Percentiles rank a stretch among this genome's conserved stretches.
Conservation (phyloP, 2,888 invertebrate species). For the Azorinus chamasolen region DNA sequence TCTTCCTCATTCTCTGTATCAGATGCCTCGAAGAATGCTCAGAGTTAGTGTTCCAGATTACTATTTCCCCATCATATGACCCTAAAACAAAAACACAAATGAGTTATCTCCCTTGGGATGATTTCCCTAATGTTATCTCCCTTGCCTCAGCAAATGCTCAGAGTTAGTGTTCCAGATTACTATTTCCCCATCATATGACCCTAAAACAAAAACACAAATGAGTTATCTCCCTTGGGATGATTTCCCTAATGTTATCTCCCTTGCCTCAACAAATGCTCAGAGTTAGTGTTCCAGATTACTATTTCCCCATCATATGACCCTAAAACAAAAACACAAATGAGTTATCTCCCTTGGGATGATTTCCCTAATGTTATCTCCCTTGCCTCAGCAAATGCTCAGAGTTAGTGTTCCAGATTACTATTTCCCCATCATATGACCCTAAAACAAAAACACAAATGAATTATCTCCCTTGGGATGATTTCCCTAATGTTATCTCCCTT, state of each 20-base stretch:
- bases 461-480: slow-evolving; percentile 31
- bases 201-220: slow-evolving; percentile 59
- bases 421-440: slow-evolving; percentile 86
- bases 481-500: slow-evolving; percentile 79
- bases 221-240: slow-evolving; percentile 18
- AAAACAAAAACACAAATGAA: neutral
- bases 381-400: slow-evolving; percentile 83
- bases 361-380: slow-evolving; percentile 78
- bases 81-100: slow-evolving; percentile 56
- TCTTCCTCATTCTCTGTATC: slow-evolving; percentile 75
- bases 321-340: slow-evolving; percentile 7
- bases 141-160: slow-evolving; percentile 81
- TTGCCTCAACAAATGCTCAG: slow-evolving; percentile 82
- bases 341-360: slow-evolving; percentile 24
- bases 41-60: slow-evolving; percentile 86
- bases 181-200: slow-evolving; percentile 86
- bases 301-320: slow-evolving; percentile 86
- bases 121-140: slow-evolving; percentile 79
- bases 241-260: slow-evolving; percentile 79
- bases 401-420: slow-evolving; percentile 86
- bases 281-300: slow-evolving; percentile 86
- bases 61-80: slow-evolving; percentile 86
- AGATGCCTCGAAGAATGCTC: slow-evolving; percentile 82
- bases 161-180: slow-evolving; percentile 86
- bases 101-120: slow-evolving; percentile 16